Evolutionary conservation across 2,888 invertebrate species (phyloP).

Genomic region (Nephrotoma guestfalica): DNA sequence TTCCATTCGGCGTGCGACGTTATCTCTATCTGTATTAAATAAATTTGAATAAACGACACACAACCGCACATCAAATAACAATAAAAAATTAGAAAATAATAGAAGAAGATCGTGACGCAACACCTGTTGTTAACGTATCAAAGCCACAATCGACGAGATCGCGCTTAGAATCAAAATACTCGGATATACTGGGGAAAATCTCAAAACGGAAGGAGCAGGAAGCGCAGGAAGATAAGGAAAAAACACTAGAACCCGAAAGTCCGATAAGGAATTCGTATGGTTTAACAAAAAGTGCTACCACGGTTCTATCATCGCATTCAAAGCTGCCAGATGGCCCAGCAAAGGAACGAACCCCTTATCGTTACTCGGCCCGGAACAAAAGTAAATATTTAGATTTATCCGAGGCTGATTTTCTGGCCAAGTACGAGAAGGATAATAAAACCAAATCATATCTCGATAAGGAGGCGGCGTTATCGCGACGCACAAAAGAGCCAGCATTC

Average conservation of each 20-base stretch:
- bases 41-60: background rate
- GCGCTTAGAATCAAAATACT: conserved; percentile 65
- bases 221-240: conserved; percentile 46
- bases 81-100: background rate
- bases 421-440: background rate
- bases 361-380: conserved; percentile 21
- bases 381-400: conserved; percentile 23
- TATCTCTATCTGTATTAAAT: background rate
- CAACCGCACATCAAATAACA: background rate
- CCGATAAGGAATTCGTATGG: conserved; percentile 15
- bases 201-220: conserved; percentile 34
- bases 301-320: conserved; percentile 25
- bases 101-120: conserved; percentile 27
- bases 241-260: conserved; percentile 50
- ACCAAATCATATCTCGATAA: background rate
- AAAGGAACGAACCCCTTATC: conserved; percentile 27
- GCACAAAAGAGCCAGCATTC: conserved; percentile 25
- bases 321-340: background rate
- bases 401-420: conserved; percentile 22
- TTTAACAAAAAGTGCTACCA: conserved; percentile 28
- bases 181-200: conserved; percentile 56
- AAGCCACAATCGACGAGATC: conserved; percentile 38
- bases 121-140: conserved; percentile 17
- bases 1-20: background rate
- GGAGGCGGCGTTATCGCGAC: conserved; percentile 1